phyloP scores from a whole-genome alignment of 2,797 vertebrate genomes.

The Saxicola maurus region DNA sequence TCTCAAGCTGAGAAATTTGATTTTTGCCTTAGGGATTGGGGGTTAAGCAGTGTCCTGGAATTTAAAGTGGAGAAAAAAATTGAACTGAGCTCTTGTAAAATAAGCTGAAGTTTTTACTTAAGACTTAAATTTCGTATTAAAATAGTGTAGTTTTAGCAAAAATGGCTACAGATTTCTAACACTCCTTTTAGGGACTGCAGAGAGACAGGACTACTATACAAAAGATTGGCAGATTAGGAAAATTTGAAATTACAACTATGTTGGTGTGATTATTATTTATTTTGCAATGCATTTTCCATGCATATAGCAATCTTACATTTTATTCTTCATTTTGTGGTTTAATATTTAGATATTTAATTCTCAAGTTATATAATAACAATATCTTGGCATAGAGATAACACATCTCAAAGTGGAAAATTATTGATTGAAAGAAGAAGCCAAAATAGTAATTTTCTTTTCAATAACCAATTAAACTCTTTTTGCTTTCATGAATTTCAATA shows the following conservation, averaged over 20 bases:
- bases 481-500: neutral
- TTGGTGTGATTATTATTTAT: neutral
- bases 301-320: neutral
- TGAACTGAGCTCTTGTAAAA: accelerated
- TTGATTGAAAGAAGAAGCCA: neutral
- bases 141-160: neutral
- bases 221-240: neutral
- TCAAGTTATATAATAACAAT: neutral
- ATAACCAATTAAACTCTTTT: neutral
- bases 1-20: neutral
- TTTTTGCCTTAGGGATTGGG: neutral
- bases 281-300: neutral
- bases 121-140: neutral
- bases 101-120: neutral
- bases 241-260: neutral
- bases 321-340: neutral
- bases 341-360: neutral
- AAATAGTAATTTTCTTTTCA: neutral
- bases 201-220: neutral
- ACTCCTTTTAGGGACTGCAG: neutral
- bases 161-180: neutral
- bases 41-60: neutral
- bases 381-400: neutral
- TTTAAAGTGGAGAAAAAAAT: neutral
- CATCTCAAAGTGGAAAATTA: neutral